A percentile compares a stretch with the other conserved stretches of the same genome.
Evolutionary conservation across 2,113 vertebrate species (phyloP).

Genomic region (Capreolus pygargus): DNA sequence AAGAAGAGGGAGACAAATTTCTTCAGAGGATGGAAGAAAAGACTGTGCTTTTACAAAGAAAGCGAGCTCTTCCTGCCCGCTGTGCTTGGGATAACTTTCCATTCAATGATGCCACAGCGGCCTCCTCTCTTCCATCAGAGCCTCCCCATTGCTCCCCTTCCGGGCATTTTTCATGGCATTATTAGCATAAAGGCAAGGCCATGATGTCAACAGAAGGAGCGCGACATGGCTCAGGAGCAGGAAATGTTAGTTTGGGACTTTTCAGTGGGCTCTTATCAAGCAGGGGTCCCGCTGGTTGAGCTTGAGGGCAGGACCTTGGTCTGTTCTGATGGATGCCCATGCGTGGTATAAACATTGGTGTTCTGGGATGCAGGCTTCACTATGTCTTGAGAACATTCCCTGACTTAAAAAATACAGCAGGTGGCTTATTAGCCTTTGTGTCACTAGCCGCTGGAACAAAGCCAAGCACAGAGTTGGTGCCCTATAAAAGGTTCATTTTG

Average conservation of each 20-base stretch:
- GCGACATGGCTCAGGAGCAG: not conserved
- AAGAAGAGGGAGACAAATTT: not conserved
- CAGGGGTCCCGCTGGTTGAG: fast-evolving
- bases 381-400: not conserved
- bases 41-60: not conserved
- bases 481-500: not conserved
- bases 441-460: not conserved
- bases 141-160: not conserved
- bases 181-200: not conserved
- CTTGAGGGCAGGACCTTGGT: not conserved
- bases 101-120: not conserved
- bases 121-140: not conserved
- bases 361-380: not conserved
- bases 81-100: not conserved
- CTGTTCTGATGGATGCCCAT: not conserved
- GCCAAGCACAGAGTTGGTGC: not conserved
- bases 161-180: not conserved
- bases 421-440: not conserved
- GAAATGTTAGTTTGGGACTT: not conserved
- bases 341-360: fast-evolving
- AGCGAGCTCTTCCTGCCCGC: not conserved
- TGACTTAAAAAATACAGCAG: not conserved
- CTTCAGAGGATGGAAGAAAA: constrained; percentile 9
- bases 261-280: fast-evolving
- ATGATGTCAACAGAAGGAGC: not conserved